phyloP scores from a whole-genome alignment of 2,113 vertebrate genomes.

The Odocoileus virginianus region DNA sequence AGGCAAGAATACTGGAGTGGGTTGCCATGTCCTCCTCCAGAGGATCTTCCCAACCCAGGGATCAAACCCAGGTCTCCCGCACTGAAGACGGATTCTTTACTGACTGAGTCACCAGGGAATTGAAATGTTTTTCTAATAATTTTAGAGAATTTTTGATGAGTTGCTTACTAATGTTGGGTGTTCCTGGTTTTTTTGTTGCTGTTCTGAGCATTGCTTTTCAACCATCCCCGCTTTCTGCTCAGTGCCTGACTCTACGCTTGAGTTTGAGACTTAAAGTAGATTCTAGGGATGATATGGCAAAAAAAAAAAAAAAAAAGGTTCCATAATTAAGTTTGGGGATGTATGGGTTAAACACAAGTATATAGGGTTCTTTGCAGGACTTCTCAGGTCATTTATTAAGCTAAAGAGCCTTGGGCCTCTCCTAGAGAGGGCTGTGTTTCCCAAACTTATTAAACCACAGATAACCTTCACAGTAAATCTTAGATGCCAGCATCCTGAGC shows the following conservation, averaged over 20 bases:
- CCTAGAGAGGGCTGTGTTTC: background rate
- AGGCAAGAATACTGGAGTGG: background rate
- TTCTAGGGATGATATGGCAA: background rate
- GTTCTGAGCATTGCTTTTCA: background rate
- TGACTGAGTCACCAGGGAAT: background rate
- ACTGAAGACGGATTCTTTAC: background rate
- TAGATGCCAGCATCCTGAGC: background rate
- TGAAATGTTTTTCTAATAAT: background rate
- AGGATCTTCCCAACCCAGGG: background rate
- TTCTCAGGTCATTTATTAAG: background rate
- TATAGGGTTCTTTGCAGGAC: background rate
- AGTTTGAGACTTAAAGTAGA: background rate
- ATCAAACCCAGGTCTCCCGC: background rate
- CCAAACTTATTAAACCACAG: fast-evolving
- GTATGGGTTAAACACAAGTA: too few relatives aligned
- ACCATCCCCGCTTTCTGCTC: background rate
- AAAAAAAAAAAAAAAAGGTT: background rate
- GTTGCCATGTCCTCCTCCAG: background rate
- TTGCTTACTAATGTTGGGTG: fast-evolving
- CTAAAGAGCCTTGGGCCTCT: background rate
- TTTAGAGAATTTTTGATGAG: background rate
- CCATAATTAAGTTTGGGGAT: background rate
- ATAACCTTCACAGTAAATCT: background rate
- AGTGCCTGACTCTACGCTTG: background rate
- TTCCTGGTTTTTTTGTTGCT: background rate